phyloP scores from a whole-genome alignment of 2,888 invertebrate genomes.

The Leptothorax acervorum region DNA sequence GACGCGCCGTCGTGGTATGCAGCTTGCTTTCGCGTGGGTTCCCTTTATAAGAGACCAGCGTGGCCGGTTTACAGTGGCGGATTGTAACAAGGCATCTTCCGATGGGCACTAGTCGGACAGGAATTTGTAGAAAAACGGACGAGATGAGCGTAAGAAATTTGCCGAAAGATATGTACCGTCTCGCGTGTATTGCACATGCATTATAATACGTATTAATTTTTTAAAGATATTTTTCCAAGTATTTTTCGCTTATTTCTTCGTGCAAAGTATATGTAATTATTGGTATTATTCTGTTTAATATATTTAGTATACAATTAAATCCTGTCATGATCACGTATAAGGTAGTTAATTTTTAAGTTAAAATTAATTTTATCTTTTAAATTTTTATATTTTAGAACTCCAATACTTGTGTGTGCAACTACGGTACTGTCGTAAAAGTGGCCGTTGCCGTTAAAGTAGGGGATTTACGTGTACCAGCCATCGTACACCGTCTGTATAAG shows the following conservation, averaged over 20 bases:
- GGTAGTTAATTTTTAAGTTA: neutral
- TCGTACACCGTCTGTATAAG: slow-evolving; percentile 58
- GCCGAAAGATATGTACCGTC: neutral
- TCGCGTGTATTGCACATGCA: neutral
- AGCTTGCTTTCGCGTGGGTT: slow-evolving; percentile 77
- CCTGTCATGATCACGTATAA: neutral
- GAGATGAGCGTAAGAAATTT: neutral
- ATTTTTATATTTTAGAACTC: neutral
- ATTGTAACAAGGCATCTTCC: neutral
- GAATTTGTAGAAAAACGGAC: neutral
- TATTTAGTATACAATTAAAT: slow-evolving; percentile 1
- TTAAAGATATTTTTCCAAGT: neutral
- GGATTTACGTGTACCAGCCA: slow-evolving; percentile 56
- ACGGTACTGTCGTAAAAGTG: slow-evolving; percentile 61
- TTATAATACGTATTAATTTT: neutral
- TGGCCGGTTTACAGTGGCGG: slow-evolving; percentile 60
- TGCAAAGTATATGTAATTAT: neutral
- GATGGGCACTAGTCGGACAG: neutral
- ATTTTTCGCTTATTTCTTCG: too few relatives aligned
- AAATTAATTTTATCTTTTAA: neutral
- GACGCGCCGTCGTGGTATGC: slow-evolving; percentile 77
- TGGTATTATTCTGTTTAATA: neutral
- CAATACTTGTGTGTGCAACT: neutral
- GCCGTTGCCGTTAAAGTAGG: slow-evolving; percentile 54
- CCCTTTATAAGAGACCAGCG: slow-evolving; percentile 73